Percentiles rank a stretch among this genome's conserved stretches.
These are phyloP conservation scores for Elgaria multicarinata DNA, from an alignment of 2,113 vertebrate species.

Conservation along the genomic window DNA sequence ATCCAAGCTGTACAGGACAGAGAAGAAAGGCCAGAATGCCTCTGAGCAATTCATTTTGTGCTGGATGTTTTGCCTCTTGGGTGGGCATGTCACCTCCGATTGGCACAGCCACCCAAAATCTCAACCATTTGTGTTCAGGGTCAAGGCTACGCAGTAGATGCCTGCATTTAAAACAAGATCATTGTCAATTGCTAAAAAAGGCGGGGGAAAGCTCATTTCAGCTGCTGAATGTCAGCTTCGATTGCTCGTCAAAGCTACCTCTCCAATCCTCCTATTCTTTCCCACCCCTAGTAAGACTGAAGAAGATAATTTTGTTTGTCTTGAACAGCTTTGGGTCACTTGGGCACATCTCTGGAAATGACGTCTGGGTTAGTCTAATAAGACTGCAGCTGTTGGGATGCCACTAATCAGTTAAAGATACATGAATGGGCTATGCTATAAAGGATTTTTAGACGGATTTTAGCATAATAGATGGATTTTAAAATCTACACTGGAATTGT, in stretches of 20 bases:
- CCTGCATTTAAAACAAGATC: neutral
- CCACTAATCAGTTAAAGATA: neutral
- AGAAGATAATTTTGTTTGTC: fast-evolving
- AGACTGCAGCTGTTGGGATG: neutral
- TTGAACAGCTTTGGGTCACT: fast-evolving
- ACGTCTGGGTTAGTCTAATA: too few relatives aligned
- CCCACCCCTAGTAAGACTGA: fast-evolving
- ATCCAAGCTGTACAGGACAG: neutral
- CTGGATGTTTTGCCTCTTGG: neutral
- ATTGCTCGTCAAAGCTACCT: fast-evolving
- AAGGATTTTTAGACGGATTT: too few relatives aligned
- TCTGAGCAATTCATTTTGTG: neutral
- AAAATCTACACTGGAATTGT: neutral
- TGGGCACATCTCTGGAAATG: neutral
- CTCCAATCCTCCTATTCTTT: neutral
- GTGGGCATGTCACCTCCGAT: fast-evolving
- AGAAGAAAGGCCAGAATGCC: constrained; percentile 19
- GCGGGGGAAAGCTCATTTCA: neutral
- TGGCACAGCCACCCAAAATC: fast-evolving
- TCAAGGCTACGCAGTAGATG: fast-evolving
- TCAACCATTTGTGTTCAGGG: neutral
- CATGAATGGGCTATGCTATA: neutral
- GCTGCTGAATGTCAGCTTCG: neutral
- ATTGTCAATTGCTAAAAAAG: fast-evolving
- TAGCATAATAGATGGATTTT: neutral